Base-by-base conservation (phyloP, 30 jellyfish, hydroid and myxozoan genomes). In the Rhopilema esculentum region DNA sequence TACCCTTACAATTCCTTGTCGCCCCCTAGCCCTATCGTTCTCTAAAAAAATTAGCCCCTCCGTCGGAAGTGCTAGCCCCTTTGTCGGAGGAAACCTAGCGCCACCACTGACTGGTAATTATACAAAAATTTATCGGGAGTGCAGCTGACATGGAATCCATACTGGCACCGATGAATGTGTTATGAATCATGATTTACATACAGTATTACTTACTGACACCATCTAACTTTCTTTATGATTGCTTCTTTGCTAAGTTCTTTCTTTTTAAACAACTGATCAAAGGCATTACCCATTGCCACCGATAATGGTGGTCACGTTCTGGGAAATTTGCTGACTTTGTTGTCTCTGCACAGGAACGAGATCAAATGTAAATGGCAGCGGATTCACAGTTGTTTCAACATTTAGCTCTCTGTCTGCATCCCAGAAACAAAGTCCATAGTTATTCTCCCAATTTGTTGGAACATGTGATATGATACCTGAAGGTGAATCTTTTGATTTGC, bases 141-240 rank as follows among this genome's bases (percentile, higher is more conserved):
- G n/a, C n/a, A n/a, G n/a, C n/a, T n/a, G n/a, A n/a, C n/a, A n/a
- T n/a, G n/a, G n/a, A n/a, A n/a, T n/a, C n/a, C n/a, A n/a, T n/a
- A n/a, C n/a, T n/a, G n/a, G n/a, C n/a, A n/a, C n/a, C n/a, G n/a
- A n/a, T n/a, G n/a, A n/a, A n/a, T n/a, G n/a, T n/a, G n/a, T n/a
- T n/a, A n/a, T n/a, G n/a, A n/a, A n/a, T n/a, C n/a, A n/a, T n/a
- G n/a, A n/a, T n/a, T n/a, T n/a, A n/a, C n/a, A n/a, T n/a, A n/a
- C n/a, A 28, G 49, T 27, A 15, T 8, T 29, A 71, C 82, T 26
- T 71, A 71, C 82, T 71, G 23, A 17, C 16, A 33, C 72, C 72
- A 75, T 16, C 85, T 66, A 30, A 75, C 52, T 51, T 75, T 75
- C 28, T 51, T n/a, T 16, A 75, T 23, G 8, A 51, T 29, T 75